A percentile compares a stretch with the other conserved stretches of the same genome.
Evolutionary conservation across 2,888 invertebrate species (phyloP).

Genomic region (Hydroisotoma schaefferi): DNA sequence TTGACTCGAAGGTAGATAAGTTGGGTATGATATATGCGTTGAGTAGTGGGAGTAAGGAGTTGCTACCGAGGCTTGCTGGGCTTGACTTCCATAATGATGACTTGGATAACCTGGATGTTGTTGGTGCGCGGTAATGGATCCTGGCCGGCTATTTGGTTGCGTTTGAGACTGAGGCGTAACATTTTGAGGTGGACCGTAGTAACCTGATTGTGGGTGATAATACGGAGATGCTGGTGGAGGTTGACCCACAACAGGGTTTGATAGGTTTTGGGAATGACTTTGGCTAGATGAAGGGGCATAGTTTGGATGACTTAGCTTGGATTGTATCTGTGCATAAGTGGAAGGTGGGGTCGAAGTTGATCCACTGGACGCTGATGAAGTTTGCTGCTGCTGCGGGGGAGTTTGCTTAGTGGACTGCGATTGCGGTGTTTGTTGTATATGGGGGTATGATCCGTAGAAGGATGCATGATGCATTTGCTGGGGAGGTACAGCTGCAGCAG

Average conservation of each 20-base stretch:
- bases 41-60: conserved; percentile 15
- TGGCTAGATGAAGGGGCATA: conserved; percentile 10
- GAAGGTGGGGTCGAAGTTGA: conserved; percentile 9
- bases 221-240: conserved; percentile 10
- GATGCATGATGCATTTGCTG: conserved; percentile 23
- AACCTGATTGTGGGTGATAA: conserved; percentile 5
- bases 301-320: conserved; percentile 21
- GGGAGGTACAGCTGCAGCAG: conserved; percentile 8
- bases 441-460: conserved; percentile 25
- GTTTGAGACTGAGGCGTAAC: not conserved
- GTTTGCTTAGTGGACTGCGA: conserved; percentile 7
- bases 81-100: not conserved
- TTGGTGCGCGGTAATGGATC: not conserved
- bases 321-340: conserved; percentile 9
- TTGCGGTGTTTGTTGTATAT: conserved; percentile 9
- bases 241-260: conserved; percentile 9
- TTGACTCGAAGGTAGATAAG: conserved; percentile 32
- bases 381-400: not conserved
- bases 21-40: conserved; percentile 22
- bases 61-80: conserved; percentile 17
- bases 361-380: conserved; percentile 15
- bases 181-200: conserved; percentile 26
- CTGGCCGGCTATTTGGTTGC: not conserved
- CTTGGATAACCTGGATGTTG: conserved; percentile 3
- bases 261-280: not conserved